phyloP scores from a whole-genome alignment of 2,888 invertebrate species.

The Aspidiotus destructor region DNA sequence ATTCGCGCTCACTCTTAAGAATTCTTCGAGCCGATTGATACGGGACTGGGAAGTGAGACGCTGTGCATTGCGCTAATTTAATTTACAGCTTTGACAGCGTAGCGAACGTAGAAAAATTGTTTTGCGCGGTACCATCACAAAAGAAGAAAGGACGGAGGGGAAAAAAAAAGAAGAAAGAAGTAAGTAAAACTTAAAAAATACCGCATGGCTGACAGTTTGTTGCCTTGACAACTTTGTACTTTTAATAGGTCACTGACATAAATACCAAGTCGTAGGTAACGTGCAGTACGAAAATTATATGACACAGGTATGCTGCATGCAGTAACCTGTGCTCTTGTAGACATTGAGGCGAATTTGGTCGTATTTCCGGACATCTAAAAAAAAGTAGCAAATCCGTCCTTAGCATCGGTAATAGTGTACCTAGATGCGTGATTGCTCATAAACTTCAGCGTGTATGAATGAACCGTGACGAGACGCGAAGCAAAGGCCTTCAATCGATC shows the following conservation, averaged over 20 bases:
- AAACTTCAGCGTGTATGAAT: too few species aligned
- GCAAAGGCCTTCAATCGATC: too few species aligned
- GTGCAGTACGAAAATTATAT: background rate
- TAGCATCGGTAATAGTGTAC: background rate
- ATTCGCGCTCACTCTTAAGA: background rate
- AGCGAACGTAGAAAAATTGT: background rate
- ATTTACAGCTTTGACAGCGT: background rate
- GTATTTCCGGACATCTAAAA: background rate
- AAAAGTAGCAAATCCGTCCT: background rate
- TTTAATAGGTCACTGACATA: slow-evolving; percentile 17
- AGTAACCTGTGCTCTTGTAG: too few species aligned
- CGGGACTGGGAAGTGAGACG: too few species aligned
- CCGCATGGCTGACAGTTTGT: slow-evolving; percentile 9
- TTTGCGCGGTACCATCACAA: background rate
- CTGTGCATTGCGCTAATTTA: too few species aligned
- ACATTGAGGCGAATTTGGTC: background rate
- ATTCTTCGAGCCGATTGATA: background rate
- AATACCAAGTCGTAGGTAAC: slow-evolving; percentile 10
- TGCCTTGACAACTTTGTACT: slow-evolving; percentile 19
- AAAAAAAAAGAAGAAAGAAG: background rate
- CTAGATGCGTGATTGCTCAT: too few species aligned
- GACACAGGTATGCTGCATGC: background rate
- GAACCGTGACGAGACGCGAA: too few species aligned
- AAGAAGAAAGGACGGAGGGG: background rate
- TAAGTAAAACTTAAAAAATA: background rate